phyloP scores from a whole-genome alignment of 2,797 vertebrate genomes.

The Sebastes vulpes region DNA sequence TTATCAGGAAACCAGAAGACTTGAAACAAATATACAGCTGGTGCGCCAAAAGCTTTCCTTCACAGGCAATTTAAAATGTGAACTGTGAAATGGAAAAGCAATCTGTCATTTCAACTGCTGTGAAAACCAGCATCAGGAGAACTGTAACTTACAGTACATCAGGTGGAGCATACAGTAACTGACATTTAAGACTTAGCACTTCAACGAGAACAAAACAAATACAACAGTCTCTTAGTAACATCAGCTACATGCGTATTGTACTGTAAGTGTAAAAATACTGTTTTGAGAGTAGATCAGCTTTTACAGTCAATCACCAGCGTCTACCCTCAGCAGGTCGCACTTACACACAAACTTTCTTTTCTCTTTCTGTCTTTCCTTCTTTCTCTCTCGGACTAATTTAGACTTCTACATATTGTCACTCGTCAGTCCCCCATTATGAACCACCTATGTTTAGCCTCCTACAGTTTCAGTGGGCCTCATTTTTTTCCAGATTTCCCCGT shows the following conservation, averaged over 20 bases:
- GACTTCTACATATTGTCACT: slow-evolving; percentile 64
- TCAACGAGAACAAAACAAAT: slow-evolving; percentile 56
- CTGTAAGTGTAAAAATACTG: background rate
- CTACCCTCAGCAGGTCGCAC: background rate
- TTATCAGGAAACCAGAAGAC: slow-evolving; percentile 34
- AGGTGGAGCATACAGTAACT: slow-evolving; percentile 32
- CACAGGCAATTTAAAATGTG: slow-evolving; percentile 48
- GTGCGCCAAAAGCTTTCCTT: slow-evolving; percentile 30
- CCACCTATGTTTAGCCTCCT: slow-evolving; percentile 59
- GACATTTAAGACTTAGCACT: slow-evolving; percentile 39
- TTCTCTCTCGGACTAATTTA: slow-evolving; percentile 37
- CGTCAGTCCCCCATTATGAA: slow-evolving; percentile 60
- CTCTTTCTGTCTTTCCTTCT: slow-evolving; percentile 17
- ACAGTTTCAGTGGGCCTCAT: slow-evolving; percentile 60
- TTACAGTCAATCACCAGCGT: slow-evolving; percentile 11
- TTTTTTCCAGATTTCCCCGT: slow-evolving; percentile 56
- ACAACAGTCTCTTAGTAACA: slow-evolving; percentile 32
- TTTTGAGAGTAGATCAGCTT: background rate
- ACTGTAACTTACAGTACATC: slow-evolving; percentile 34
- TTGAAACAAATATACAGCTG: slow-evolving; percentile 26
- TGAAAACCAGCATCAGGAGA: slow-evolving; percentile 47
- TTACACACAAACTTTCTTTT: slow-evolving; percentile 11
- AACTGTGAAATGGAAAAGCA: slow-evolving; percentile 58
- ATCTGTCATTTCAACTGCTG: slow-evolving; percentile 52
- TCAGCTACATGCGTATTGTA: background rate